Conservation (phyloP, 2,113 vertebrate genomes). For the Loxodonta africana region DNA sequence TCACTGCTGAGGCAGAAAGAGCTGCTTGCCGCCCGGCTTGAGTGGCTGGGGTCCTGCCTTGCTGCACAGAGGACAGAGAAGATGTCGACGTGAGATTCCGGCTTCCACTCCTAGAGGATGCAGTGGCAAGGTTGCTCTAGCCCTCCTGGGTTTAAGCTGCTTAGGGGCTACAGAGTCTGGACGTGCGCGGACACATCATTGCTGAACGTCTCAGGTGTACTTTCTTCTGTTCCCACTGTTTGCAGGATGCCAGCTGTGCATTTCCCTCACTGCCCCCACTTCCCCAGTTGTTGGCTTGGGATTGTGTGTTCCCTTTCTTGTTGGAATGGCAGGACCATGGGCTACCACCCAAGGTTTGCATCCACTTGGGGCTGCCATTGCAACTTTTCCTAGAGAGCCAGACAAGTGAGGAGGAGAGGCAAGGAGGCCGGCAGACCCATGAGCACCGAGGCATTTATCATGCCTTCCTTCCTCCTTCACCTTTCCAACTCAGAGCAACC, state of each 20-base stretch:
- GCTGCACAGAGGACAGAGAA: background rate
- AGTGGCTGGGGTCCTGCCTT: accelerated
- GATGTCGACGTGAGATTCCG: background rate
- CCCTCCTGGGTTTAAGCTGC: background rate
- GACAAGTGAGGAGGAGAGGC: background rate
- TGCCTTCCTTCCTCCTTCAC: constrained; percentile 11
- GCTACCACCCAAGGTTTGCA: constrained; percentile 82
- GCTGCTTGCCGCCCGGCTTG: background rate
- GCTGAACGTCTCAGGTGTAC: background rate
- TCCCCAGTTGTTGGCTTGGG: background rate
- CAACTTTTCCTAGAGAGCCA: constrained; percentile 89
- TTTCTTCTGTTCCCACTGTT: background rate
- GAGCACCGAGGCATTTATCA: background rate
- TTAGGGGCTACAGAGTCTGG: background rate
- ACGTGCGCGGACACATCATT: background rate
- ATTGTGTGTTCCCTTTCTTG: constrained; percentile 78
- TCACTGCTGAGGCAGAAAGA: background rate
- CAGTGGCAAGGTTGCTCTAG: accelerated
- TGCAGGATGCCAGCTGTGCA: background rate
- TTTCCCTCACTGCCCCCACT: background rate
- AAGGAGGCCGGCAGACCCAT: background rate
- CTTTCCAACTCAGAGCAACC: background rate
- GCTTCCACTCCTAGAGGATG: background rate
- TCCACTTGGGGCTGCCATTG: constrained; percentile 85
- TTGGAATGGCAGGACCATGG: constrained; percentile 87